phyloP scores from a whole-genome alignment of 1,140 invertebrate genomes.

The Drosophila athabasca region DNA sequence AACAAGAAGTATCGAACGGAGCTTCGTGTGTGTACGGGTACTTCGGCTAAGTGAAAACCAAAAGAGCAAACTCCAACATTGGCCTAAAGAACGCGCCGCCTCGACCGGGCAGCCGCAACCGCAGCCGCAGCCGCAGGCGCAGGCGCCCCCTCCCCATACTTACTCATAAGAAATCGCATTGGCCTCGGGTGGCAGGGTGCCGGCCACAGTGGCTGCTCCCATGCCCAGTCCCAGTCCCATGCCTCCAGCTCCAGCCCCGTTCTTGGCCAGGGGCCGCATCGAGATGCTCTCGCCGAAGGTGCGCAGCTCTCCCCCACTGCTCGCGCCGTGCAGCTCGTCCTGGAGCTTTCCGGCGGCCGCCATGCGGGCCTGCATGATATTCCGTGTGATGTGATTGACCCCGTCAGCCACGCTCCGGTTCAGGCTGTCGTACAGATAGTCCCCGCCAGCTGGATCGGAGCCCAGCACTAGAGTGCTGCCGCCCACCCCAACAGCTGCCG shows the following conservation, averaged over 20 bases:
- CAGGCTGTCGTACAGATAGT: conserved; percentile 86
- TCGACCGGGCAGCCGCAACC: neutral
- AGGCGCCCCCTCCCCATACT: conserved; percentile 50
- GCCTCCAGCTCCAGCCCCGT: conserved; percentile 35
- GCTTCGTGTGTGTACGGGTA: conserved; percentile 24
- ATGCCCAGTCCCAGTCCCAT: neutral
- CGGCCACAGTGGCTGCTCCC: conserved; percentile 44
- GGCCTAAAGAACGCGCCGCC: conserved; percentile 11
- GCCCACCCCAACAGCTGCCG: conserved; percentile 50
- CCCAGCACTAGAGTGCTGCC: conserved; percentile 64
- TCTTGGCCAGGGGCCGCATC: conserved; percentile 87
- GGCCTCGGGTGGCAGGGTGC: conserved; percentile 67
- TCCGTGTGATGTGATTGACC: conserved; percentile 86
- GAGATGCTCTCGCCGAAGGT: conserved; percentile 90
- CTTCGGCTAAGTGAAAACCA: conserved; percentile 42
- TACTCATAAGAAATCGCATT: conserved; percentile 78
- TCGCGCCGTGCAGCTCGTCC: conserved; percentile 48
- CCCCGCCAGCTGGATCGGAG: conserved; percentile 36
- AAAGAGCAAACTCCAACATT: conserved; percentile 40
- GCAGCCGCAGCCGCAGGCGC: too few species aligned
- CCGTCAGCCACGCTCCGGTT: conserved; percentile 86
- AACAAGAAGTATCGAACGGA: conserved; percentile 59
- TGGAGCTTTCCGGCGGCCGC: conserved; percentile 69
- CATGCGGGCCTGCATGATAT: conserved; percentile 83
- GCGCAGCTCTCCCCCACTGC: conserved; percentile 81